Percentiles rank a stretch among this genome's conserved stretches.
phyloP scores from a whole-genome alignment of 2,888 invertebrate genomes.

The Plemyria rubiginata region DNA sequence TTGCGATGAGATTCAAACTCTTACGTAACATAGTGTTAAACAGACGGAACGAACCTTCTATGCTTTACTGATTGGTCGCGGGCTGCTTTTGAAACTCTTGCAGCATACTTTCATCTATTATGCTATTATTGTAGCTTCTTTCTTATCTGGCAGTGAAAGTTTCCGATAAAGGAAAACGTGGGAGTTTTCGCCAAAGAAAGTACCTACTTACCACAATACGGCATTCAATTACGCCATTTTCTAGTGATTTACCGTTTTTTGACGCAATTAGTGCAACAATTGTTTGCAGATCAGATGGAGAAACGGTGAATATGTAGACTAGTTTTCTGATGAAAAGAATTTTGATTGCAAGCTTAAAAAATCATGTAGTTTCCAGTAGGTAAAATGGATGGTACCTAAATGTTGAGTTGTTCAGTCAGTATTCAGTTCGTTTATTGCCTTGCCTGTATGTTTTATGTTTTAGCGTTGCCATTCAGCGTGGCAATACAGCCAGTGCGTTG shows the following conservation, averaged over 20 bases:
- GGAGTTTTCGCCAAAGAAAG: constrained; percentile 72
- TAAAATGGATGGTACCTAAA: neutral
- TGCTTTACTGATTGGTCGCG: constrained; percentile 36
- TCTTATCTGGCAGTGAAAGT: constrained; percentile 77
- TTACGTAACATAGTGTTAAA: neutral
- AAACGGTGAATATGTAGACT: constrained; percentile 24
- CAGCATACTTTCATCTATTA: constrained; percentile 62
- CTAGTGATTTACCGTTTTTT: constrained; percentile 67
- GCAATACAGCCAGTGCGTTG: no score
- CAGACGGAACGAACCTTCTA: constrained; percentile 18
- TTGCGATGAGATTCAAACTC: neutral
- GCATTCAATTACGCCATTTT: constrained; percentile 63
- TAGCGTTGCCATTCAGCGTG: no score
- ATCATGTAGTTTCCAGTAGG: neutral
- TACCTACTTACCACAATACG: constrained; percentile 52
- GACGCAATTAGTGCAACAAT: constrained; percentile 53
- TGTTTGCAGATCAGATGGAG: constrained; percentile 35
- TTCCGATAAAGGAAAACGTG: constrained; percentile 79
- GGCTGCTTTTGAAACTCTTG: constrained; percentile 37
- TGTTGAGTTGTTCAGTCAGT: no score
- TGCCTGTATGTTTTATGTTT: no score
- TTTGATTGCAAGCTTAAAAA: constrained; percentile 7
- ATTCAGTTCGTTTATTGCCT: no score
- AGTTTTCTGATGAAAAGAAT: constrained; percentile 20
- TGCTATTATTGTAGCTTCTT: constrained; percentile 67